Percentiles rank a stretch among this genome's conserved stretches.
These are phyloP conservation scores for Spilogale gracilis DNA, from an alignment of 2,113 vertebrate genomes.

Conservation along the genomic window DNA sequence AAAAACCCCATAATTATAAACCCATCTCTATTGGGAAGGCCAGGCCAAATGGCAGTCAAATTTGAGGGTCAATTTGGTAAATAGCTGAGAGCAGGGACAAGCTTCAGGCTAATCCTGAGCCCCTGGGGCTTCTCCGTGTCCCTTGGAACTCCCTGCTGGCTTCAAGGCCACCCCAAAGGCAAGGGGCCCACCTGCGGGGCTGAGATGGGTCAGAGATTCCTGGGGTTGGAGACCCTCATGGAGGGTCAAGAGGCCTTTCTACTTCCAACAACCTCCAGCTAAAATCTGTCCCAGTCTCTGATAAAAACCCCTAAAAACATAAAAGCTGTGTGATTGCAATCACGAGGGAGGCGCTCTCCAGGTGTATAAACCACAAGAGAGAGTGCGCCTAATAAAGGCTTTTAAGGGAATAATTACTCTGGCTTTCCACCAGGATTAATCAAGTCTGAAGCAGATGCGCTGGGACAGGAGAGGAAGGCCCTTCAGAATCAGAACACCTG, in stretches of 20 bases:
- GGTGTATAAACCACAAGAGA: not conserved
- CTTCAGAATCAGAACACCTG: not conserved
- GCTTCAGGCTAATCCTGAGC: not conserved
- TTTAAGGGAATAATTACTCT: not conserved
- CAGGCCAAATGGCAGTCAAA: not conserved
- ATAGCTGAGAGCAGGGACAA: not conserved
- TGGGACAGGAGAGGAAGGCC: not conserved
- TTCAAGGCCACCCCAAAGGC: not conserved
- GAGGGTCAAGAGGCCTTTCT: not conserved
- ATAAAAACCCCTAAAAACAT: not conserved
- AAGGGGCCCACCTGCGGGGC: not conserved
- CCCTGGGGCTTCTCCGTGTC: not conserved
- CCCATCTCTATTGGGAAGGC: not conserved
- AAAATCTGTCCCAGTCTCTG: not conserved
- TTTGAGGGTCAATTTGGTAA: not conserved
- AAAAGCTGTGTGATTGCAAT: fast-evolving
- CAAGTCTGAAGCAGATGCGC: not conserved
- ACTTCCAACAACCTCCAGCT: not conserved
- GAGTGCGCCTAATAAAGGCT: not conserved
- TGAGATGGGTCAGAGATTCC: not conserved
- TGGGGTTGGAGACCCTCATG: not conserved
- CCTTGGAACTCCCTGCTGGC: not conserved
- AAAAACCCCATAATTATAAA: not conserved
- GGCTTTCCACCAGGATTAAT: not conserved
- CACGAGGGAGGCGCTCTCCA: fast-evolving